A percentile compares a stretch with the other conserved stretches of the same genome.
These are phyloP conservation scores for Coregonus ussuriensis DNA, from an alignment of 2,797 vertebrate species.

Conservation along the genomic window DNA sequence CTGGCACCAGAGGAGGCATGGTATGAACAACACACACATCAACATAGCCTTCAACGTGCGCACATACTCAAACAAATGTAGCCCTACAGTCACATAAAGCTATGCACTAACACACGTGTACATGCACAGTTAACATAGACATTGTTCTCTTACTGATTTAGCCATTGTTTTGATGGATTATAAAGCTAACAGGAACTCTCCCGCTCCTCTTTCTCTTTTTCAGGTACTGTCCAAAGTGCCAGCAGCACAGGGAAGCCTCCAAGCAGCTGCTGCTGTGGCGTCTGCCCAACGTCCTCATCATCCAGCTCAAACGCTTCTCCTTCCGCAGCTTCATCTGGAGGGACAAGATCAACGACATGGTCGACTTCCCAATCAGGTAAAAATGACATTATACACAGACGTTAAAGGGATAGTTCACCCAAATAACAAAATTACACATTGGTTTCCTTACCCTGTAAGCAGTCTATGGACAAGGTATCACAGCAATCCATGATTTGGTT, in stretches of 20 bases:
- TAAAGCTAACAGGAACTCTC: background rate
- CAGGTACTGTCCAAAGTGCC: slow-evolving; percentile 99
- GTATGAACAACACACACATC: slow-evolving; percentile 69
- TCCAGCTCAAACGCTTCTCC: slow-evolving; percentile 98
- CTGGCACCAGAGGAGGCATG: slow-evolving; percentile 97
- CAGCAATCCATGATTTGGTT: too few species aligned
- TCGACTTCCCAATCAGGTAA: slow-evolving; percentile 96
- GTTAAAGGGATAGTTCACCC: background rate
- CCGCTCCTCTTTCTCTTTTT: background rate
- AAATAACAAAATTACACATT: too few species aligned
- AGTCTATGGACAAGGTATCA: too few species aligned
- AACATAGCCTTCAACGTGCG: background rate
- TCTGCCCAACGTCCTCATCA: slow-evolving; percentile 94
- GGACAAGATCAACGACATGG: slow-evolving; percentile 99
- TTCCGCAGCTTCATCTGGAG: slow-evolving; percentile 99
- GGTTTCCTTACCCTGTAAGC: too few species aligned
- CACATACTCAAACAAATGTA: background rate
- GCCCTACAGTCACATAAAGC: too few species aligned
- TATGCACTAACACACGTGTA: background rate
- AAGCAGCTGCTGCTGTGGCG: slow-evolving; percentile 97
- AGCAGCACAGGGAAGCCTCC: slow-evolving; percentile 96
- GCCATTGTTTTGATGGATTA: background rate
- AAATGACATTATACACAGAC: background rate
- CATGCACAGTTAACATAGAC: background rate
- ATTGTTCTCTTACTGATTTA: background rate